Percentiles rank a stretch among this genome's conserved stretches.
These are phyloP conservation scores for Agelas oroides DNA, from an alignment of 37 sponge, comb jelly and placozoan species.

Conservation along the genomic window DNA sequence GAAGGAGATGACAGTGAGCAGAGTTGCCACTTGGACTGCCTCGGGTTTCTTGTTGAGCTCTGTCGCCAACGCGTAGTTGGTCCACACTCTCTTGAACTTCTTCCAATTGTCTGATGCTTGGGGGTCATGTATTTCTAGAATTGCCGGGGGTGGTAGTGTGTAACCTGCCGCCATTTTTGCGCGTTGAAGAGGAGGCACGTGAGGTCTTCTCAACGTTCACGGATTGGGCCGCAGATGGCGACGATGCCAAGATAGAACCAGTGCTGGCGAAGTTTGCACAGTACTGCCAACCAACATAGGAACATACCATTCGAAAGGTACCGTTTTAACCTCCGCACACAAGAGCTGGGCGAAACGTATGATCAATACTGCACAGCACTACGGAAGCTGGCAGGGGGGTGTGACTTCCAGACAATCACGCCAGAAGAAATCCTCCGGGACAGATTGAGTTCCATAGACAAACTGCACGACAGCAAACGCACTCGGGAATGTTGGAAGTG, in stretches of 20 bases:
- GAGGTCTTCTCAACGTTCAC: constrained; percentile 34
- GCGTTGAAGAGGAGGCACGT: constrained; percentile 25
- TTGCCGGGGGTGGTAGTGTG: too few species aligned
- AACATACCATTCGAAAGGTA: constrained; percentile 4
- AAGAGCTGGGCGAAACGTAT: constrained; percentile 10
- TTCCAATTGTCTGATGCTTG: too few species aligned
- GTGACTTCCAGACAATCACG: constrained; percentile 27
- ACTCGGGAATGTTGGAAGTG: constrained; percentile 34
- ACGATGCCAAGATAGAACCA: background rate
- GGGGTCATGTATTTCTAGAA: too few species aligned
- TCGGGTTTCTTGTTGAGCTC: too few species aligned
- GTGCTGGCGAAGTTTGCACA: background rate
- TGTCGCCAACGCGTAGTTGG: too few species aligned
- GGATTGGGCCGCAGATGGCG: background rate
- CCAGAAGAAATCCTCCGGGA: constrained; percentile 31
- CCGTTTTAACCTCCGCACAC: background rate
- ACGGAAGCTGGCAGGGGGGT: background rate
- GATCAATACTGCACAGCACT: constrained; percentile 7
- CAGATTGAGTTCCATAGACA: background rate
- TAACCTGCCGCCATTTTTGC: too few species aligned
- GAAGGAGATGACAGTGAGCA: too few species aligned
- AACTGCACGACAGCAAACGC: background rate
- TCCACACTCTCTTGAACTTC: too few species aligned
- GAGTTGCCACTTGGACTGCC: too few species aligned
- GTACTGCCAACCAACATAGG: background rate